Conservation (phyloP, 2,888 invertebrate genomes). For the Drosophila lacicola region DNA sequence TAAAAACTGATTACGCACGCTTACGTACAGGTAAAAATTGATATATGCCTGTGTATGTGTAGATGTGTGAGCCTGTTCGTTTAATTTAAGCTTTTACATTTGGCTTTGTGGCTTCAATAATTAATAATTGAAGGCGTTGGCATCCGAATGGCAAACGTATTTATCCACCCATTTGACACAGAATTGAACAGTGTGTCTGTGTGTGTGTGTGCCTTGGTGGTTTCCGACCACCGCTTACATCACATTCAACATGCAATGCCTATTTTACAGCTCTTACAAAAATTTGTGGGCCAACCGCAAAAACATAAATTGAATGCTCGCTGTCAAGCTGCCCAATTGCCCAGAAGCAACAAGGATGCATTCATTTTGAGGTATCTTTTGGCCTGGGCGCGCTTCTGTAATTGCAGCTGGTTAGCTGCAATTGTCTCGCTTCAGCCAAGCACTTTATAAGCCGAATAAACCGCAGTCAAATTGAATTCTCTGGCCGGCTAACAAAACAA, state of each 20-base stretch:
- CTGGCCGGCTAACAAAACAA: slow-evolving; percentile 25
- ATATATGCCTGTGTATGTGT: background rate
- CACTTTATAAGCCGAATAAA: slow-evolving; percentile 47
- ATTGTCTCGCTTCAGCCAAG: slow-evolving; percentile 5
- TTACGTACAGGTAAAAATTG: slow-evolving; percentile 23
- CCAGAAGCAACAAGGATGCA: slow-evolving; percentile 14
- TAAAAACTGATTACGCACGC: slow-evolving; percentile 58
- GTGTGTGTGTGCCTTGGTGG: slow-evolving; percentile 9
- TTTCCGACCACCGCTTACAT: slow-evolving; percentile 37
- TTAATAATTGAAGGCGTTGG: slow-evolving; percentile 70
- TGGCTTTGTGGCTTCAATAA: slow-evolving; percentile 74
- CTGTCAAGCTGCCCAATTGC: slow-evolving; percentile 7
- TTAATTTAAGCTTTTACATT: slow-evolving; percentile 77
- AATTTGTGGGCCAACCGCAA: slow-evolving; percentile 55
- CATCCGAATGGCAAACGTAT: slow-evolving; percentile 50
- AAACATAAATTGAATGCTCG: slow-evolving; percentile 44
- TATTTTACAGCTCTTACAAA: slow-evolving; percentile 28
- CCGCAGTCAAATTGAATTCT: slow-evolving; percentile 67
- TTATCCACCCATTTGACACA: slow-evolving; percentile 50
- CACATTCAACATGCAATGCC: slow-evolving; percentile 17
- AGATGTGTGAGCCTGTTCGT: slow-evolving; percentile 42
- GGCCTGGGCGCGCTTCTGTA: slow-evolving; percentile 8
- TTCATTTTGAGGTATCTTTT: slow-evolving; percentile 13
- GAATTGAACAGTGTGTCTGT: background rate
- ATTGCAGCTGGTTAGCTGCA: slow-evolving; percentile 15